Percentiles rank a stretch among this genome's conserved stretches.
phyloP scores from a whole-genome alignment of 2,888 invertebrate species.

The Iphiclides podalirius region DNA sequence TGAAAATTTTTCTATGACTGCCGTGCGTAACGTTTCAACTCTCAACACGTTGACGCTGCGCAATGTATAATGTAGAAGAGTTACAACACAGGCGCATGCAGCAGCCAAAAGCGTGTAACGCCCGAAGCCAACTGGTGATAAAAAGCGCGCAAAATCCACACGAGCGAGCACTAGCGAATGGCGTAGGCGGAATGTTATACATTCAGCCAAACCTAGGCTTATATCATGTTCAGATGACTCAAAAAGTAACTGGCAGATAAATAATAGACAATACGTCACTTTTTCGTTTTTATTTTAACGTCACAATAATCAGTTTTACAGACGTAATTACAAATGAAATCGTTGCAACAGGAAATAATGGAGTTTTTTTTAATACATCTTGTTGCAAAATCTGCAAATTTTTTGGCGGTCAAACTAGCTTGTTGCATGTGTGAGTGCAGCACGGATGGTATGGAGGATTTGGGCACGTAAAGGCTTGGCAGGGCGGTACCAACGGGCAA shows the following conservation, averaged over 20 bases:
- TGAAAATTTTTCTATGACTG: slow-evolving; percentile 9
- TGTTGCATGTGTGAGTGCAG: slow-evolving; percentile 66
- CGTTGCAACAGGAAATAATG: too few relatives aligned
- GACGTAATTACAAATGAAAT: background rate
- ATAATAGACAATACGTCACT: background rate
- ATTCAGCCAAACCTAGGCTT: too few relatives aligned
- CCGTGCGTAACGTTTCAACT: background rate
- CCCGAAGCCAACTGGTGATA: slow-evolving; percentile 46
- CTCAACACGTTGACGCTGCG: slow-evolving; percentile 12
- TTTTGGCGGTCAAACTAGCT: slow-evolving; percentile 59
- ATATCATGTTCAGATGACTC: too few relatives aligned
- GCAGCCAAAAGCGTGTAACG: slow-evolving; percentile 25
- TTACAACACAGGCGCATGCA: slow-evolving; percentile 23
- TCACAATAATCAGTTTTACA: background rate
- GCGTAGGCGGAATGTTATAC: slow-evolving; percentile 45
- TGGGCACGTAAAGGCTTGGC: slow-evolving; percentile 69
- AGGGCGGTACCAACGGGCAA: slow-evolving; percentile 58
- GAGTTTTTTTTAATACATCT: too few relatives aligned
- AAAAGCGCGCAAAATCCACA: slow-evolving; percentile 64
- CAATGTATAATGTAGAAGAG: slow-evolving; percentile 11
- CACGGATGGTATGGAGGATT: slow-evolving; percentile 71
- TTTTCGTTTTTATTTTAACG: background rate
- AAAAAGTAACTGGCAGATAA: too few relatives aligned
- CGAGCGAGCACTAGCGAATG: slow-evolving; percentile 40
- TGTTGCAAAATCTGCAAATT: too few relatives aligned